phyloP scores from a whole-genome alignment of 2,113 vertebrate genomes.

The Motacilla tschutschensis region DNA sequence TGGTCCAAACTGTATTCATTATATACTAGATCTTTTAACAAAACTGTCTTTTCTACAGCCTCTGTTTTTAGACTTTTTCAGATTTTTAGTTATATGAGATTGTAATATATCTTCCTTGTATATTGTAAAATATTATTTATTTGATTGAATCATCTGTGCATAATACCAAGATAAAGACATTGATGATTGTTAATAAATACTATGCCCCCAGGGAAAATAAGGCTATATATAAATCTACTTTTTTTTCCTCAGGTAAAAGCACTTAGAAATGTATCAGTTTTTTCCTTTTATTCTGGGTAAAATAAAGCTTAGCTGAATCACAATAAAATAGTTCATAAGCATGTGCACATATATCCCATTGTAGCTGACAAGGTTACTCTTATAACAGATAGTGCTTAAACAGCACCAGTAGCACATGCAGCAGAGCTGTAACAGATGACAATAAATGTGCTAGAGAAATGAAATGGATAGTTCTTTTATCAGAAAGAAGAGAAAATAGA shows the following conservation, averaged over 20 bases:
- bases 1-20: neutral
- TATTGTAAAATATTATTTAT: neutral
- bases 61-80: neutral
- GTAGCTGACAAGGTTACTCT: neutral
- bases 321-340: slow-evolving; percentile 6
- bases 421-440: slow-evolving; percentile 1
- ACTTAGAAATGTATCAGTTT: neutral
- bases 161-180: neutral
- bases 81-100: neutral
- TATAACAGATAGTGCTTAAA: slow-evolving; percentile 22
- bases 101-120: neutral
- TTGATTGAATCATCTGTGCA: neutral
- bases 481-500: neutral
- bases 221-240: neutral
- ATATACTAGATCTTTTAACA: neutral
- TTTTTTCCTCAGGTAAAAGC: neutral
- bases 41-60: neutral
- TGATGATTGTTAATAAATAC: neutral
- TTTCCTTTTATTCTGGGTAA: neutral
- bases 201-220: neutral
- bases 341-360: neutral
- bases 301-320: neutral
- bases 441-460: neutral
- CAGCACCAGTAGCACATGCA: neutral
- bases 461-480: neutral